phyloP scores from a whole-genome alignment of 1,140 invertebrate genomes.

The Pissodes strobi region DNA sequence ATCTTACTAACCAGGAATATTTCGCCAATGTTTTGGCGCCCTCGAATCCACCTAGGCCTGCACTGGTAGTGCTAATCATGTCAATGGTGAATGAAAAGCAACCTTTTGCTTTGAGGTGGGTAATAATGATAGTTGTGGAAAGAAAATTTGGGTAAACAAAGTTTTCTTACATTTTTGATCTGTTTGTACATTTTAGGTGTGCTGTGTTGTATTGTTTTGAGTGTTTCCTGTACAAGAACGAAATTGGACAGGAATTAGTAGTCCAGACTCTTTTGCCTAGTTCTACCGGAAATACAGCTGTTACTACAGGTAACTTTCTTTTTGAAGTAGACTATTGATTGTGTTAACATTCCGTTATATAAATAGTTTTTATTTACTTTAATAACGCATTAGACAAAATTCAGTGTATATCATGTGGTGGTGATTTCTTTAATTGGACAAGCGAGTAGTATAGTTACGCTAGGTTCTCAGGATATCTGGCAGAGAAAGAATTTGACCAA shows the following conservation, averaged over 20 bases:
- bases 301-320: slow-evolving; percentile 63
- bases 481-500: too few relatives aligned
- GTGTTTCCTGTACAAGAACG: slow-evolving; percentile 94
- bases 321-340: neutral
- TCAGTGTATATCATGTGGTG: too few relatives aligned
- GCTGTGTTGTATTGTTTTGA: slow-evolving; percentile 97
- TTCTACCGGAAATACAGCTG: slow-evolving; percentile 51
- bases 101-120: slow-evolving; percentile 73
- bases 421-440: too few relatives aligned
- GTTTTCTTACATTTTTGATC: neutral
- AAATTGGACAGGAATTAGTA: slow-evolving; percentile 82
- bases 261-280: slow-evolving; percentile 91
- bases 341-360: too few relatives aligned
- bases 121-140: neutral
- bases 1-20: slow-evolving; percentile 89
- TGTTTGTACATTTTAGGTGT: slow-evolving; percentile 59
- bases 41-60: slow-evolving; percentile 87
- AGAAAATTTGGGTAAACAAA: neutral
- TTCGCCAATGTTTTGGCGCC: slow-evolving; percentile 91
- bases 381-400: too few relatives aligned
- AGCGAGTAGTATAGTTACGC: too few relatives aligned
- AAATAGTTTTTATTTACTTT: too few relatives aligned
- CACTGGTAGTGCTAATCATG: slow-evolving; percentile 93
- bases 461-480: too few relatives aligned
- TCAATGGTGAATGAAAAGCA: slow-evolving; percentile 99